Conservation (phyloP, 2,797 vertebrate genomes). For the Falco biarmicus region DNA sequence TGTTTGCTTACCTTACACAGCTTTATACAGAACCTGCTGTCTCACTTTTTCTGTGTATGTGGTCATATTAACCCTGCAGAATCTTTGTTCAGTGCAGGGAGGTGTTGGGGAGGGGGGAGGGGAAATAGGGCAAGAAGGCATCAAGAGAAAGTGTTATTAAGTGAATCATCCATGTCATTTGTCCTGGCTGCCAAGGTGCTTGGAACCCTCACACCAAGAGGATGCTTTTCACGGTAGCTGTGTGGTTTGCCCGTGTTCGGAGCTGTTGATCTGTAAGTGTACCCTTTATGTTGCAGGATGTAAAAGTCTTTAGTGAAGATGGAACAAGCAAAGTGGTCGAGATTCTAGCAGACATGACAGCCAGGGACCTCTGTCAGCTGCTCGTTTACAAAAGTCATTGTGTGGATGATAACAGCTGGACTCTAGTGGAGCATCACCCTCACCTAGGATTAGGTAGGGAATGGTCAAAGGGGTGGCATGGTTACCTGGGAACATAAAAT, state of each 20-base stretch:
- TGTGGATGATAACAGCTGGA: constrained; percentile 96
- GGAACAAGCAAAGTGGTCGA: constrained; percentile 95
- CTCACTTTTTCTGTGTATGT: background rate
- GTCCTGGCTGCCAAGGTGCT: constrained; percentile 43
- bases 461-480: constrained; percentile 18
- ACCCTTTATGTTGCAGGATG: constrained; percentile 85
- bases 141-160: constrained; percentile 15
- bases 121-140: background rate
- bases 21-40: background rate
- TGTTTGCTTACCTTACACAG: background rate
- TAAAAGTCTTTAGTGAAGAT: constrained; percentile 97
- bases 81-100: constrained; percentile 12
- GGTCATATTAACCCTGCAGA: background rate
- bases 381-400: constrained; percentile 97
- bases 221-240: constrained; percentile 12
- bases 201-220: background rate
- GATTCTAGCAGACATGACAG: constrained; percentile 94
- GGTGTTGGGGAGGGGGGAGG: constrained; percentile 6
- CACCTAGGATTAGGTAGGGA: constrained; percentile 92
- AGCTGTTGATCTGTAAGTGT: constrained; percentile 56
- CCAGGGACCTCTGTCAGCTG: constrained; percentile 94
- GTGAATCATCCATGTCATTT: constrained; percentile 37
- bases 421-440: constrained; percentile 94
- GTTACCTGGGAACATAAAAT: constrained; percentile 15
- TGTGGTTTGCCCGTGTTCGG: constrained; percentile 29